Evolutionary conservation across 1,140 invertebrate species (phyloP).

Genomic region (Brachionus angularis): DNA sequence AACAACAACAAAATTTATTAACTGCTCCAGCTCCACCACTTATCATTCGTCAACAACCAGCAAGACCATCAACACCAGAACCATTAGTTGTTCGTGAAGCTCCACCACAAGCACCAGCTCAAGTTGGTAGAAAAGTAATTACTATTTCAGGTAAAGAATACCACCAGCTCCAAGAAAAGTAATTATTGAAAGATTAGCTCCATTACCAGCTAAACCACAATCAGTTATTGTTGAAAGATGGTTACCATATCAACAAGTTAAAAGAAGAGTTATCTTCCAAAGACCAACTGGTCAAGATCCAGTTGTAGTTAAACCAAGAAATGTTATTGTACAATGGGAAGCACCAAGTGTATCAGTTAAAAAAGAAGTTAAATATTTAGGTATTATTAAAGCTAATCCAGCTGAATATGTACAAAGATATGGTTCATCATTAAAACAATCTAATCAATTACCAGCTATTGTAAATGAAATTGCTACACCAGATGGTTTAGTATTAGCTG

Average conservation of each 20-base stretch:
- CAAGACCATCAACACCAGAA: conserved; percentile 24
- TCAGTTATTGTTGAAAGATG: conserved; percentile 40
- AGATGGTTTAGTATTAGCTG: conserved; percentile 20
- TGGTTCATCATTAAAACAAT: conserved; percentile 21
- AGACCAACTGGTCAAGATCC: not conserved
- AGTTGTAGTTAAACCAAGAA: conserved; percentile 11
- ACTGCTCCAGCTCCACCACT: conserved; percentile 44
- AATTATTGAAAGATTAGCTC: conserved; percentile 44
- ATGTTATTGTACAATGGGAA: conserved; percentile 44
- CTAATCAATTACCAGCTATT: not conserved
- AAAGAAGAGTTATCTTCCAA: conserved; percentile 39
- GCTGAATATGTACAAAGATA: conserved; percentile 30
- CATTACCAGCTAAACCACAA: conserved; percentile 43
- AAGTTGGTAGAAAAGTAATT: conserved; percentile 12
- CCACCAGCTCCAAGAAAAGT: conserved; percentile 44
- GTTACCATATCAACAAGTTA: conserved; percentile 38
- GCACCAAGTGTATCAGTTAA: conserved; percentile 9
- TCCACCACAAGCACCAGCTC: conserved; percentile 41
- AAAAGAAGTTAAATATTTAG: conserved; percentile 40
- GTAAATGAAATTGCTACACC: conserved; percentile 28
- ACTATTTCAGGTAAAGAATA: conserved; percentile 14
- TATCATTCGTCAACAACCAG: conserved; percentile 38
- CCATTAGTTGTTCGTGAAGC: conserved; percentile 42
- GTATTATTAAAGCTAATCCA: conserved; percentile 38
- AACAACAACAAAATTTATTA: not conserved